Evolutionary conservation across 1,140 invertebrate genomes (phyloP).

Genomic region (Tetramorium alpestre): DNA sequence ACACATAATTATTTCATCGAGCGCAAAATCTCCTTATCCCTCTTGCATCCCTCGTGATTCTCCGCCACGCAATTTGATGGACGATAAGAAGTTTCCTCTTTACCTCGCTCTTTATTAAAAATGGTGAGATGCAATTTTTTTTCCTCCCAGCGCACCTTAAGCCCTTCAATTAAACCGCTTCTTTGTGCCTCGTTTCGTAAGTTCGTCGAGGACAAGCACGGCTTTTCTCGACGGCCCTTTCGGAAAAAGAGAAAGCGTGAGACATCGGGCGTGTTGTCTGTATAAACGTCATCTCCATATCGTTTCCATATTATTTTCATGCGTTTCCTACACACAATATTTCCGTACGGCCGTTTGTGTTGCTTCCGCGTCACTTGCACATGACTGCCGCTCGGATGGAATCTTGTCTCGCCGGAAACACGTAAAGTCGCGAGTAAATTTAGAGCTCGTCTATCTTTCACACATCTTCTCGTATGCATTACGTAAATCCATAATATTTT

Average conservation of each 20-base stretch:
- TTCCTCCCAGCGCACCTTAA: not conserved
- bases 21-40: not conserved
- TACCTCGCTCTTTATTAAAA: conserved; percentile 42
- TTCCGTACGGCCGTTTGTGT: not conserved
- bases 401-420: conserved; percentile 10
- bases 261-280: not conserved
- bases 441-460: conserved; percentile 18
- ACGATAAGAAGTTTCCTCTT: conserved; percentile 16
- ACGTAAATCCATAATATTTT: conserved; percentile 7
- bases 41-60: not conserved
- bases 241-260: not conserved
- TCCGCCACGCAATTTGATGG: not conserved
- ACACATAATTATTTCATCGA: conserved; percentile 30
- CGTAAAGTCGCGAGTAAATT: conserved; percentile 1
- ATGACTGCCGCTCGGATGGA: conserved; percentile 2
- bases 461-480: not conserved
- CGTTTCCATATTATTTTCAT: conserved; percentile 32
- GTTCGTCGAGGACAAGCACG: not conserved
- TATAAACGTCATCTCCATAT: conserved; percentile 30
- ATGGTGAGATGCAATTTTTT: not conserved
- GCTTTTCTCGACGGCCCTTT: not conserved
- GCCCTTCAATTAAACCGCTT: conserved; percentile 24
- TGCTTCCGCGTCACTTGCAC: conserved; percentile 17
- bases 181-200: not conserved
- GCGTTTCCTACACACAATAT: not conserved